phyloP scores from a whole-genome alignment of 2,888 invertebrate genomes.

The Drosophila greeni region DNA sequence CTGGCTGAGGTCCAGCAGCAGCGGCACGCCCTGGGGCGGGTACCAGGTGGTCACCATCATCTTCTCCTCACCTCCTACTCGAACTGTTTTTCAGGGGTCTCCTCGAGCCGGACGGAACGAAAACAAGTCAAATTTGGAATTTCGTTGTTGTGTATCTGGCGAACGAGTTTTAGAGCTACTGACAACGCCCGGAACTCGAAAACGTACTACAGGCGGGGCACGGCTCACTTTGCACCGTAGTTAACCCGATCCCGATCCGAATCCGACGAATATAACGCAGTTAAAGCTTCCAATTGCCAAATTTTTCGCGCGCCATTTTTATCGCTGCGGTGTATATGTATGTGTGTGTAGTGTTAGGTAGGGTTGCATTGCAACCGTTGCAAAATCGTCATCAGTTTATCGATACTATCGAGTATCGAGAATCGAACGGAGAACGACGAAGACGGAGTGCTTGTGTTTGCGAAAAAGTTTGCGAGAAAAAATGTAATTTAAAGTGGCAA shows the following conservation, averaged over 20 bases:
- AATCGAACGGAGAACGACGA: too few species aligned
- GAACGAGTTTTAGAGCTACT: not conserved
- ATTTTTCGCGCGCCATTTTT: not conserved
- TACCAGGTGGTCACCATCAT: constrained; percentile 5
- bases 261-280: not conserved
- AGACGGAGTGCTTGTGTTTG: not conserved
- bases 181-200: not conserved
- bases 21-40: not conserved
- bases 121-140: constrained; percentile 6
- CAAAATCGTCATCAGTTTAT: not conserved
- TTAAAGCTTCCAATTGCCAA: not conserved
- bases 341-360: not conserved
- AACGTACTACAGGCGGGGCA: not conserved
- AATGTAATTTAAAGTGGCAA: not conserved
- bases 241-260: not conserved
- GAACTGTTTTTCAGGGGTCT: too few species aligned
- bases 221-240: not conserved
- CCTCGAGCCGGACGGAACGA: not conserved
- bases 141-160: constrained; percentile 3
- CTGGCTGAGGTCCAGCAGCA: not conserved
- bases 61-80: not conserved
- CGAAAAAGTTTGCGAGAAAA: not conserved
- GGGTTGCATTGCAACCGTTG: too few species aligned
- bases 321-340: rapidly evolving
- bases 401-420: not conserved